Base-by-base conservation (phyloP, 2,888 invertebrate species). In the Microctonus hyperodae region DNA sequence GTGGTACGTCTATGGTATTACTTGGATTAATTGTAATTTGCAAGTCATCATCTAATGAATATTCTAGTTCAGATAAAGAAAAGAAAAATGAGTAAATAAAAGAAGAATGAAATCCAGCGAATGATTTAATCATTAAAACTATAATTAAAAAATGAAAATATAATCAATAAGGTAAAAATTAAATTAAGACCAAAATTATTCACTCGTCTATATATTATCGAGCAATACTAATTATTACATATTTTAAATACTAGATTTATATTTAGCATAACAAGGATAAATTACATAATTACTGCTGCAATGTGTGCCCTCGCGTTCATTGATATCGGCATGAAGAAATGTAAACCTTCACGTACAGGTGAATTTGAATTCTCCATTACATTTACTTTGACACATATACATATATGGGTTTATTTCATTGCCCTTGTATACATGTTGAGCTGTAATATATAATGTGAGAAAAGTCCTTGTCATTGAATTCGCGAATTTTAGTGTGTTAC, bases 1-100 rank as follows among this genome's bases (percentile, higher is more conserved):
- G 87, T 10, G 94, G 95, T 0, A 90, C 91, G 5, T 79, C 87
- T 20, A 84, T 92, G 13, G 91, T 95, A 66, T 81, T 93, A 7
- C 76, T 87, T 40, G 95, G 95, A 7, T 84, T 95, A 25, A 82
- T 90, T 25, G 85, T 93, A 65, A 88, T 94, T 5, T 78, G 78
- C 71, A 68, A 74, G 69, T 65, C 78, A 62, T 72, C 73, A 22
- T 22, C 69, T 22, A 50, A 33, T 55, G 31, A 28, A 60, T 25
- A 48, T 22, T 37, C 22, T 35, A 23, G 48, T 10, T 13, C 33
- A 11, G 10, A 31, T 22, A n/a, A 50, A 50, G 37, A 35, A 40
- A 37, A 37, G 40, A 53, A 63, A 62, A 64, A 44, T 62, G 57
- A 66, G 40, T 37, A 37, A 58, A 20, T 16, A 20, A 33, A 7